A percentile compares a stretch with the other conserved stretches of the same genome.
Evolutionary conservation across 2,113 vertebrate species (phyloP).

Genomic region (Globicephala melas): DNA sequence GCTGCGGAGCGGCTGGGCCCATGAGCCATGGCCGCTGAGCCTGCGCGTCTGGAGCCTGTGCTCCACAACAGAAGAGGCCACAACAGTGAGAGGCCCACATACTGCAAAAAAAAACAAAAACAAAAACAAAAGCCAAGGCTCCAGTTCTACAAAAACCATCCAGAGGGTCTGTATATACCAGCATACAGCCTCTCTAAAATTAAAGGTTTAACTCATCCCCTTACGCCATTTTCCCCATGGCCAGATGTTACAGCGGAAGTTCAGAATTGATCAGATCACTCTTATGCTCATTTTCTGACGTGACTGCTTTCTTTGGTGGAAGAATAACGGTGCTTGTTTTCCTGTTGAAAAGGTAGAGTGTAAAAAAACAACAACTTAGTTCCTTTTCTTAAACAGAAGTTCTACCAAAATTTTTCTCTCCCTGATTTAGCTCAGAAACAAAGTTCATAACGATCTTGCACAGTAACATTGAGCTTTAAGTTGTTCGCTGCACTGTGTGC

Average conservation of each 20-base stretch:
- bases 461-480: not conserved
- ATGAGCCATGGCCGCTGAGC: too few species aligned
- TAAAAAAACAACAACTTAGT: not conserved
- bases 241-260: not conserved
- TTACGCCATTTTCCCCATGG: too few species aligned
- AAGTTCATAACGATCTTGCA: not conserved
- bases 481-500: not conserved
- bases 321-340: not conserved
- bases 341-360: not conserved
- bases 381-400: not conserved
- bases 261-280: not conserved
- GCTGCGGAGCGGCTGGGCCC: too few species aligned
- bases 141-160: not conserved
- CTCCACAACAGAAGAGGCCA: too few species aligned
- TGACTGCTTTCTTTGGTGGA: not conserved
- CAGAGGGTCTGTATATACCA: rapidly evolving
- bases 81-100: too few species aligned
- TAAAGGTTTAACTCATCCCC: not conserved
- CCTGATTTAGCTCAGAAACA: not conserved
- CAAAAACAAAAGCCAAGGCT: not conserved
- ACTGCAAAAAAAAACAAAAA: too few species aligned
- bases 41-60: too few species aligned
- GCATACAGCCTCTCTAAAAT: rapidly evolving
- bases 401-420: not conserved
- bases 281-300: not conserved